Evolutionary conservation across 2,888 invertebrate genomes (phyloP).

Genomic region (Taphrorychus bicolor): DNA sequence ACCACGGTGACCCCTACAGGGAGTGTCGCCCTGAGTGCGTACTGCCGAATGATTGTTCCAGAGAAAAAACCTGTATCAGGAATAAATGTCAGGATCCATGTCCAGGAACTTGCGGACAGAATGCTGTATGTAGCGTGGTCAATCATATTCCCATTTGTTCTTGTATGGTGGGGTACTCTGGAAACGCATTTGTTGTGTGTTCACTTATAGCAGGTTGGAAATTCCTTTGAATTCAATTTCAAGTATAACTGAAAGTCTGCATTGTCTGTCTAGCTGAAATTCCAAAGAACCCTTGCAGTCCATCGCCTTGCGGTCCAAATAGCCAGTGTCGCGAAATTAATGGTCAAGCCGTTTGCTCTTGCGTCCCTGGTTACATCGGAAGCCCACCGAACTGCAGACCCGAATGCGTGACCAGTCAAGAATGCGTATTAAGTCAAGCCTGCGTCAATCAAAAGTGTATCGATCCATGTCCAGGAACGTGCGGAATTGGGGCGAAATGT

Average conservation of each 20-base stretch:
- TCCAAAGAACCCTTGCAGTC: slow-evolving; percentile 69
- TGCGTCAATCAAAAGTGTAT: slow-evolving; percentile 82
- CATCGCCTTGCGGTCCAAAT: slow-evolving; percentile 80
- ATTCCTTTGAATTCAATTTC: too few species aligned
- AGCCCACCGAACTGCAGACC: slow-evolving; percentile 80
- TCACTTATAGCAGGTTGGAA: slow-evolving; percentile 48
- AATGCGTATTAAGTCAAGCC: slow-evolving; percentile 76
- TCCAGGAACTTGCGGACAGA: slow-evolving; percentile 72
- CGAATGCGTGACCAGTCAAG: slow-evolving; percentile 77
- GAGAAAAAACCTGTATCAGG: slow-evolving; percentile 70
- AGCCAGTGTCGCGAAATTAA: slow-evolving; percentile 78
- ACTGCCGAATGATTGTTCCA: slow-evolving; percentile 69
- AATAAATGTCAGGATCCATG: slow-evolving; percentile 74
- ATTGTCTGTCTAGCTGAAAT: slow-evolving; percentile 54
- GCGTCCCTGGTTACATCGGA: slow-evolving; percentile 74
- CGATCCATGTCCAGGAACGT: slow-evolving; percentile 84
- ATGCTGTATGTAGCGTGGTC: slow-evolving; percentile 73
- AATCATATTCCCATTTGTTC: slow-evolving; percentile 80
- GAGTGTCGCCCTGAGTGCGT: slow-evolving; percentile 78
- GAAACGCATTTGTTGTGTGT: slow-evolving; percentile 74
- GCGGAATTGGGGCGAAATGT: slow-evolving; percentile 77
- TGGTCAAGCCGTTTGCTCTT: slow-evolving; percentile 76
- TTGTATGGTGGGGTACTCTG: slow-evolving; percentile 70
- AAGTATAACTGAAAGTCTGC: too few species aligned
- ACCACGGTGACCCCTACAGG: slow-evolving; percentile 78